Evolutionary conservation across 2,888 invertebrate species (phyloP).

Genomic region (Sipunculus nudus): DNA sequence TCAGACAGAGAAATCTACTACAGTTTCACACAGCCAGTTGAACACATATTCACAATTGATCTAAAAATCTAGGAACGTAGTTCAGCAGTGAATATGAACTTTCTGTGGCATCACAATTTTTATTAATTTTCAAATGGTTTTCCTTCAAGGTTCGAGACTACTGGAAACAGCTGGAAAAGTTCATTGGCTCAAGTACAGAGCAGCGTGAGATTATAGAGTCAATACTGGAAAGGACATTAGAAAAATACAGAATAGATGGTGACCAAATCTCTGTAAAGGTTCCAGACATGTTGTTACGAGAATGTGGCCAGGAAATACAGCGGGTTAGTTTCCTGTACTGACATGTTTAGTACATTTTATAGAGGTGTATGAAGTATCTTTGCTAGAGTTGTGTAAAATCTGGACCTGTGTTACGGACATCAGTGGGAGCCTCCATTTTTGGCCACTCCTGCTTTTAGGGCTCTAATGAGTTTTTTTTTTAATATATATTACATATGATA

Average conservation of each 20-base stretch:
- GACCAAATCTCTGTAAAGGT: constrained; percentile 52
- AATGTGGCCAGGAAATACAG: constrained; percentile 58
- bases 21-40: background rate
- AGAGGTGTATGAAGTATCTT: too few species aligned
- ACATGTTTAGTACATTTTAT: too few species aligned
- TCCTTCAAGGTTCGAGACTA: constrained; percentile 48
- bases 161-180: constrained; percentile 54
- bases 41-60: background rate
- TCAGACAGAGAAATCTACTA: too few species aligned
- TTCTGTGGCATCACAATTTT: too few species aligned
- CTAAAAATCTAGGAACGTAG: background rate
- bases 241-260: constrained; percentile 51
- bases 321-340: too few species aligned
- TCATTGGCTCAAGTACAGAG: constrained; percentile 37
- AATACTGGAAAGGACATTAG: constrained; percentile 48
- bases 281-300: constrained; percentile 56
- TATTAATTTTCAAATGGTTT: background rate
- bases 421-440: too few species aligned
- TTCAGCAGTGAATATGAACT: background rate
- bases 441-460: too few species aligned
- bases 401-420: too few species aligned
- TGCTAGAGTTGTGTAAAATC: too few species aligned
- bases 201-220: constrained; percentile 54
- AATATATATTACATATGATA: too few species aligned
- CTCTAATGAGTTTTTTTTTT: too few species aligned